Evolutionary conservation across 2,797 vertebrate species (phyloP).

Genomic region (Tinamus major): DNA sequence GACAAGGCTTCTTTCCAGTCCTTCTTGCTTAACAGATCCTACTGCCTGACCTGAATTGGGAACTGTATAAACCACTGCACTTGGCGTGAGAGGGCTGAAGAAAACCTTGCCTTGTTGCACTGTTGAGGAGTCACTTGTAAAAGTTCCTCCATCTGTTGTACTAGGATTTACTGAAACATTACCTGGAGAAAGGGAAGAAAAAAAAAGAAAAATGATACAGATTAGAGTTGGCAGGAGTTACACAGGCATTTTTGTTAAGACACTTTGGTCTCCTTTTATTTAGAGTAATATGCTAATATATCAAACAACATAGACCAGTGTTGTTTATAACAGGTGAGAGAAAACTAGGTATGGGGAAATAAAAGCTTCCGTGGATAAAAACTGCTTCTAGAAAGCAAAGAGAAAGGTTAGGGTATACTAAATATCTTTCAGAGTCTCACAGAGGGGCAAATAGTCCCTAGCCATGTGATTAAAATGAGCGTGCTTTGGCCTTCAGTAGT

Average conservation of each 20-base stretch:
- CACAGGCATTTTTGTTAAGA: neutral
- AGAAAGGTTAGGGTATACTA: neutral
- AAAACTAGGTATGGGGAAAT: neutral
- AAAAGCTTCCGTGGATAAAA: neutral
- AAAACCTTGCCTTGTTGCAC: slow-evolving; percentile 90
- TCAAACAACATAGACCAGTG: neutral
- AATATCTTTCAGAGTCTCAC: slow-evolving; percentile 21
- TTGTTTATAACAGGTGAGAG: neutral
- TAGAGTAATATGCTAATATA: neutral
- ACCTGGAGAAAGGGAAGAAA: slow-evolving; percentile 76
- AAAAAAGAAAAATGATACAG: slow-evolving; percentile 5
- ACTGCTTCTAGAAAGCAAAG: neutral
- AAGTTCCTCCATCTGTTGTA: slow-evolving; percentile 84
- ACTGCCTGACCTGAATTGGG: slow-evolving; percentile 82
- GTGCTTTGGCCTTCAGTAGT: slow-evolving; percentile 59
- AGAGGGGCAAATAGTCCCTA: slow-evolving; percentile 39
- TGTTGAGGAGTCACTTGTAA: slow-evolving; percentile 82
- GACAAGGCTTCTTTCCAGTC: slow-evolving; percentile 89
- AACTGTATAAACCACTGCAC: slow-evolving; percentile 91
- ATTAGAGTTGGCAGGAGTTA: slow-evolving; percentile 26
- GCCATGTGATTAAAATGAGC: slow-evolving; percentile 50
- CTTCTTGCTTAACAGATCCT: slow-evolving; percentile 93
- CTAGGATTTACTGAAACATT: slow-evolving; percentile 86
- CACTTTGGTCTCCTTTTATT: neutral
- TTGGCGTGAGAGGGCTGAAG: slow-evolving; percentile 89